A percentile compares a stretch with the other conserved stretches of the same genome.
These are phyloP conservation scores for Podocnemis expansa DNA, from an alignment of 2,113 vertebrate genomes.

Conservation along the genomic window DNA sequence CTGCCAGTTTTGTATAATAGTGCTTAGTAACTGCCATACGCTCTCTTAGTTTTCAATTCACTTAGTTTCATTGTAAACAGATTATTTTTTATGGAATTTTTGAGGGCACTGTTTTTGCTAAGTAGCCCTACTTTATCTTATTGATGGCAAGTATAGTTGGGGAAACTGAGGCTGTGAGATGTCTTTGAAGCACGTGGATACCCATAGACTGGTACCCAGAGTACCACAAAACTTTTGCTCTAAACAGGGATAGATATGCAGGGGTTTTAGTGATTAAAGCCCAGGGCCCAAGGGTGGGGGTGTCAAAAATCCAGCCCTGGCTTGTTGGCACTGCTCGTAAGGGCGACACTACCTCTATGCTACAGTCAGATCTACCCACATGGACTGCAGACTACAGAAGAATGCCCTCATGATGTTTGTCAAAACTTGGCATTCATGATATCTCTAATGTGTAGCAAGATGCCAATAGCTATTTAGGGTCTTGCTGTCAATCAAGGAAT, in stretches of 20 bases:
- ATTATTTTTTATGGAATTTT: neutral
- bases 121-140: neutral
- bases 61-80: neutral
- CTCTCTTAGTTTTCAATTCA: neutral
- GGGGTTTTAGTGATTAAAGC: no score
- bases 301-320: no score
- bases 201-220: no score
- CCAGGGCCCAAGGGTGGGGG: no score
- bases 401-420: neutral
- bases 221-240: no score
- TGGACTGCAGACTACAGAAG: neutral
- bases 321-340: no score
- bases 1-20: no score
- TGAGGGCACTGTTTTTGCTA: neutral
- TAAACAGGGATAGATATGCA: neutral
- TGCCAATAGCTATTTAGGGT: neutral
- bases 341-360: no score
- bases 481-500: conserved; percentile 16
- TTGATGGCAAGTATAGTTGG: neutral
- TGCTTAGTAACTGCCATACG: neutral
- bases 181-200: fast-evolving
- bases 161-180: neutral
- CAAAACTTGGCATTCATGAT: conserved; percentile 10
- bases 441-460: conserved; percentile 11
- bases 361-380: neutral